phyloP scores from a whole-genome alignment of 1,140 invertebrate genomes.

The Cotesia vestalis region DNA sequence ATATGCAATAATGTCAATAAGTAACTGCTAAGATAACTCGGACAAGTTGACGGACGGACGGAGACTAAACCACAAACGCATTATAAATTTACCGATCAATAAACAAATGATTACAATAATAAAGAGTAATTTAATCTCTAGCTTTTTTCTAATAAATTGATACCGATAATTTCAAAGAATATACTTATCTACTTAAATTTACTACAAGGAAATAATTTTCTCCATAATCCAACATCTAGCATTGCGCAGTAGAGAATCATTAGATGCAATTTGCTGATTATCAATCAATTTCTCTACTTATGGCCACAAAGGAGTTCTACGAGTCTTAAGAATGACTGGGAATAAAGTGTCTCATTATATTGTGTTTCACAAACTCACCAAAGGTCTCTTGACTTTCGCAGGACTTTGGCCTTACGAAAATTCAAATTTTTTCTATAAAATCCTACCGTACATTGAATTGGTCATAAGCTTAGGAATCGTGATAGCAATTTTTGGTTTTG shows the following conservation, averaged over 20 bases:
- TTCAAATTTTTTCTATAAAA: background rate
- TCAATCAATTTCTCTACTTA: no score
- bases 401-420: conserved; percentile 26
- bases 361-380: background rate
- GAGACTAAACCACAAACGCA: background rate
- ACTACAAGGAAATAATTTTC: no score
- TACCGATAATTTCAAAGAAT: no score
- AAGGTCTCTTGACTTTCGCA: background rate
- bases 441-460: conserved; percentile 1
- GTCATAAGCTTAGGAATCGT: background rate
- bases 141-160: background rate
- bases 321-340: background rate
- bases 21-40: background rate
- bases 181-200: no score
- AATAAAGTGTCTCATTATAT: conserved; percentile 7
- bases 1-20: background rate
- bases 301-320: no score
- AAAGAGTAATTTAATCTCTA: background rate
- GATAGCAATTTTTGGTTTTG: conserved; percentile 5
- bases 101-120: background rate
- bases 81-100: conserved; percentile 2
- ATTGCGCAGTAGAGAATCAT: no score
- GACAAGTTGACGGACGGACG: background rate
- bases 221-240: no score
- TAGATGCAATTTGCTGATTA: no score